Conservation (phyloP, 2,113 vertebrate genomes). For the Cyanistes caeruleus region DNA sequence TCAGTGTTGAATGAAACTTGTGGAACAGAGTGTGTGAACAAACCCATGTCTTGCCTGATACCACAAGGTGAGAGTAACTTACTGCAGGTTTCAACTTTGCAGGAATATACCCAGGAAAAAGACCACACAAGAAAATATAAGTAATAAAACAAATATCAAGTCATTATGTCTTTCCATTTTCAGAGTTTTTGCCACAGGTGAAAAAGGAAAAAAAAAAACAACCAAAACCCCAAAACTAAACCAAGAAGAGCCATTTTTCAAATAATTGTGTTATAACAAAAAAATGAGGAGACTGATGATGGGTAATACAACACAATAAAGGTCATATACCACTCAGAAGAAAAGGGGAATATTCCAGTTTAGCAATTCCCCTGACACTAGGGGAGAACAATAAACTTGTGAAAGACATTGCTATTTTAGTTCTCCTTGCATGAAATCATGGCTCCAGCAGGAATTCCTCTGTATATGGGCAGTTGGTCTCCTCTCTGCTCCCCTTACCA, state of each 20-base stretch:
- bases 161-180: background rate
- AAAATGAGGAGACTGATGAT: background rate
- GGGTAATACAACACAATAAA: background rate
- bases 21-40: background rate
- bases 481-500: background rate
- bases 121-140: background rate
- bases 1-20: background rate
- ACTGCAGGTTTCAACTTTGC: background rate
- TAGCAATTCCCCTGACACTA: background rate
- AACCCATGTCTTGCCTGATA: background rate
- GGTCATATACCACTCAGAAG: background rate
- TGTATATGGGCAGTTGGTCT: background rate
- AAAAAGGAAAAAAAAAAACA: background rate
- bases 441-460: background rate
- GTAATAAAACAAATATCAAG: background rate
- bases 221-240: background rate
- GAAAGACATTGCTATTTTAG: background rate
- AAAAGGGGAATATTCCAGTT: background rate
- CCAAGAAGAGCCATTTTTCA: background rate
- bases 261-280: background rate
- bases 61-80: background rate
- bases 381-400: slow-evolving; percentile 4
- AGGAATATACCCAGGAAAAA: background rate
- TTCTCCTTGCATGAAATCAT: background rate
- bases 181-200: background rate